Evolutionary conservation across 2,797 vertebrate genomes (phyloP), one percentile per base, ranked within the genome.

Genomic region (Pangasius macronema): DNA sequence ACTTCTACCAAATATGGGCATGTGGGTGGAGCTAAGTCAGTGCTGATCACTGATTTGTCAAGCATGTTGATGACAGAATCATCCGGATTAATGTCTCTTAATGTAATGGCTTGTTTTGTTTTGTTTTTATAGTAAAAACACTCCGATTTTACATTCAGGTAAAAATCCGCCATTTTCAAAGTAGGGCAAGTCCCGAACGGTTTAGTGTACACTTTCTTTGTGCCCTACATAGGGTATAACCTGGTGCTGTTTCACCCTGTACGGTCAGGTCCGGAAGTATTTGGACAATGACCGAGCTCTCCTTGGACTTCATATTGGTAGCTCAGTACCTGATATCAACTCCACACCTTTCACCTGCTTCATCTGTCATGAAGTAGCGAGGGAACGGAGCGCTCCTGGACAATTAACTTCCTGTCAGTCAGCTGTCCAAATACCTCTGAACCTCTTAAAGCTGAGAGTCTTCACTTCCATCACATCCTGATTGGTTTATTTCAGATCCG

Each of bases 21-120:
- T 82, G 80, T 63, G 59, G 80, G 80, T 30, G 80, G 80, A 82
- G 80, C 59, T 63, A 11, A 20, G 63, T 63, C 14, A 1, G 55
- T 42, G 33, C 77, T 59, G 77, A 59, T 79, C 53, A 77, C n/a
- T 75, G 39, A 73, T 24, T 73, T 39, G 70, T 73, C 36, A 49
- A n/a, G 14, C 72, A n/a, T 42, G 49, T 5, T 49, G 36, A 2
- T 27, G 39, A 46, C 22, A 2, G 42, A 49, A 13, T 75, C 42
- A n/a, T 49, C 4, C 49, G 24, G 24, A 49, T 46, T 70, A 70
- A 70, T 42, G 70, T 11, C 70, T 22, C 68, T 13, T 8, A 36
- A 5, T 27, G 16, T 0, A 18, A 68, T 27, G 20, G 13, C 39
- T 14, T 42, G 24, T 70, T 39, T 70, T 18, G 39, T 7, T 36